These are phyloP conservation scores for Montipora capricornis DNA, from an alignment of 64 coral and sea anemone species.

Conservation along the genomic window DNA sequence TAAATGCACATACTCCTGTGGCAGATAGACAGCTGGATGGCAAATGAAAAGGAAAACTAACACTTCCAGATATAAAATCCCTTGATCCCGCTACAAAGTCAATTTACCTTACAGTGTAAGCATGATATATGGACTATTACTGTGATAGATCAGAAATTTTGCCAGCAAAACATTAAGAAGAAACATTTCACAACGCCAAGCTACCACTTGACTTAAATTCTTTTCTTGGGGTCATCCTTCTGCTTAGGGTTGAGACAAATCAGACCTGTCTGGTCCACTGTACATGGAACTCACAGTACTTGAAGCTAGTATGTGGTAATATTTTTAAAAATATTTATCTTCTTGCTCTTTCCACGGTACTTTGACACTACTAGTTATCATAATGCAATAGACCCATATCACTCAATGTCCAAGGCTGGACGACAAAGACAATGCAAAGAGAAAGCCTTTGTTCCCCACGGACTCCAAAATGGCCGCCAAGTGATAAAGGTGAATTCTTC, in stretches of 20 bases:
- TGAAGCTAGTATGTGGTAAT: not conserved
- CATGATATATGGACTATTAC: not conserved
- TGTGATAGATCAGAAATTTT: not conserved
- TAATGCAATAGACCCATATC: too few species aligned
- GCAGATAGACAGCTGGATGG: not conserved
- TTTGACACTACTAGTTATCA: too few species aligned
- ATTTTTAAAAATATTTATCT: too few species aligned
- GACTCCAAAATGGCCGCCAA: too few species aligned
- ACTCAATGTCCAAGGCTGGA: too few species aligned
- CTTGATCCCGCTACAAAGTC: not conserved
- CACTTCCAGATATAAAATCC: not conserved
- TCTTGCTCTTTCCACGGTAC: too few species aligned
- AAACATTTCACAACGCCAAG: not conserved
- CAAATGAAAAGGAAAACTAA: not conserved
- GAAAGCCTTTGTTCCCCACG: too few species aligned
- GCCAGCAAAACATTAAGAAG: not conserved
- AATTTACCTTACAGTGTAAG: constrained; percentile 9
- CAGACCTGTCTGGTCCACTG: not conserved
- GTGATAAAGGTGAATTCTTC: not conserved
- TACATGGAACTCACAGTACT: not conserved
- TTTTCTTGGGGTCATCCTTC: not conserved
- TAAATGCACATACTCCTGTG: not conserved
- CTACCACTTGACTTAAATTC: not conserved
- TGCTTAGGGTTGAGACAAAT: not conserved
- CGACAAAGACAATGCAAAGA: too few species aligned